Base-by-base conservation (phyloP, 2,888 invertebrate genomes). In the Drosophila greeni region DNA sequence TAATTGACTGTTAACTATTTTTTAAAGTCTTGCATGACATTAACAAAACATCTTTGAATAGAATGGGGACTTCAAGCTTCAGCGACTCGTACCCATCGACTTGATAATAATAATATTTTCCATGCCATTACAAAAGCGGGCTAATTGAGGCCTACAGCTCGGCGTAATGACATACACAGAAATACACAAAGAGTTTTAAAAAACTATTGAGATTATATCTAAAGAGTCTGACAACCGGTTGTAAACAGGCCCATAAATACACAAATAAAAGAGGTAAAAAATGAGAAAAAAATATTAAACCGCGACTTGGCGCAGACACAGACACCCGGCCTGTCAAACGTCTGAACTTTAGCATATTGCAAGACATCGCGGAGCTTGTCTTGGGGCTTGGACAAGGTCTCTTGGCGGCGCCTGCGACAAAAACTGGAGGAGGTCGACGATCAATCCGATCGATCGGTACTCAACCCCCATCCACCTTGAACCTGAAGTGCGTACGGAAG, bases 301-400 rank as follows among this genome's bases (percentile, higher is more conserved):
- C 49, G 48, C 62, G 59, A 42, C 42, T 51, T 65, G 65, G 34
- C 56, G 42, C 34, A 48, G 55, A 65, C 49, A 52, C 34, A 48
- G 55, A 65, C 49, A 52, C 8, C 55, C 54, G 61, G 45, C 45
- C 31, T 66, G 66, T 74, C 66, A 66, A 75, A 69, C 60, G 37
- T 68, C 58, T 81, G 76, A 79, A 79, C 79, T 81, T 81, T 79
- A 78, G 55, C 81, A 79, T 79, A 79, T 79, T 66, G 67, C 66
- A 81, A 71, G 66, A 68, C 48, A 65, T 31, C 43, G 24, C 64
- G 62, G 29, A 52, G 48, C 67, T 67, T 67, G 61, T 73, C 76
- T 64, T 45, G 7, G 8, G 49, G 20, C 64, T 55, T 42, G 31
- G 60, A 55, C 81, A 79, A 79, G 79, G 79, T 81, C 79, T 75